Evolutionary conservation across 2,797 vertebrate genomes (phyloP).

Genomic region (Luscinia megarhynchos): DNA sequence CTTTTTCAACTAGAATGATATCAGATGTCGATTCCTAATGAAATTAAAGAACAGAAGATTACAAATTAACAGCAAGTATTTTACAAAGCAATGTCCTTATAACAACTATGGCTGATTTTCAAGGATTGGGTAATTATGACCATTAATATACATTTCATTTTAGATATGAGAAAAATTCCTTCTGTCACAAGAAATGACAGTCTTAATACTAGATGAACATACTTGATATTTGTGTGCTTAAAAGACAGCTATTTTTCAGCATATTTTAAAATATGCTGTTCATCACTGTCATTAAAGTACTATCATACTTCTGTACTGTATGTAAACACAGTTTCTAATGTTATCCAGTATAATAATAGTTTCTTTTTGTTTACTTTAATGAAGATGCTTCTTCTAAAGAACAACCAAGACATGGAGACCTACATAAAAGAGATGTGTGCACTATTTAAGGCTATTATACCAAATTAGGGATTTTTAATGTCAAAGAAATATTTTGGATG

Average conservation of each 20-base stretch:
- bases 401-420: neutral
- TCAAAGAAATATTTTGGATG: neutral
- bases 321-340: neutral
- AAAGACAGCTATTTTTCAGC: neutral
- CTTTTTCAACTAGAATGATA: neutral
- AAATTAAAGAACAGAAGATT: neutral
- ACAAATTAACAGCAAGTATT: neutral
- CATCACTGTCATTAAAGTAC: neutral
- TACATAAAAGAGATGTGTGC: neutral
- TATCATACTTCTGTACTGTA: neutral
- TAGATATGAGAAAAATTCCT: neutral
- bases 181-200: neutral
- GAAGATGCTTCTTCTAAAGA: slow-evolving; percentile 5
- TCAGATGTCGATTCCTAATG: neutral
- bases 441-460: slow-evolving; percentile 36
- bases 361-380: slow-evolving; percentile 7
- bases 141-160: neutral
- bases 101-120: neutral
- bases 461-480: slow-evolving; percentile 33
- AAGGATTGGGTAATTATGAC: neutral
- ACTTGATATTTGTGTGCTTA: neutral
- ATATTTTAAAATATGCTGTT: neutral
- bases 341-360: neutral
- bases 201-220: neutral
- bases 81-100: neutral